phyloP scores from a whole-genome alignment of 2,888 invertebrate species.

The Atrina japonica region DNA sequence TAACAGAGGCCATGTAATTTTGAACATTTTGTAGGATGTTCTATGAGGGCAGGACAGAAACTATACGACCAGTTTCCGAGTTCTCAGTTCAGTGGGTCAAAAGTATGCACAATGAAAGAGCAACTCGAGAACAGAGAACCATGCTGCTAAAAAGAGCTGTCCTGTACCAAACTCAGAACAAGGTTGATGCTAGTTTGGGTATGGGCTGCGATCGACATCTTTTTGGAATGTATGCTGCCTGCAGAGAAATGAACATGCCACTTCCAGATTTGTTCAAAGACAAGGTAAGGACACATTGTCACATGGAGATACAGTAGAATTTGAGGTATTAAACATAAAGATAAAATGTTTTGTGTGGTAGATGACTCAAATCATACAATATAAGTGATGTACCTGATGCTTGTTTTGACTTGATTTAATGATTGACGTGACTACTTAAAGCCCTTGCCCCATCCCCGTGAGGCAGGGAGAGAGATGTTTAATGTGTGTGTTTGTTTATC shows the following conservation, averaged over 20 bases:
- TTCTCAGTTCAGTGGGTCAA: conserved; percentile 79
- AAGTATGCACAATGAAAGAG: conserved; percentile 63
- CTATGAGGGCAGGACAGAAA: conserved; percentile 85
- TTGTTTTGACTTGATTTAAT: neutral
- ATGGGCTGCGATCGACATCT: conserved; percentile 84
- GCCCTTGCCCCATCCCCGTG: no score
- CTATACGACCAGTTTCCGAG: conserved; percentile 83
- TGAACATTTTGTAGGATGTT: no score
- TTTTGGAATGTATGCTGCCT: conserved; percentile 81
- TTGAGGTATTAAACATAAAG: neutral
- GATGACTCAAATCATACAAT: no score
- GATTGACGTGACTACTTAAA: no score
- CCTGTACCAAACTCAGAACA: conserved; percentile 62
- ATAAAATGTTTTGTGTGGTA: no score
- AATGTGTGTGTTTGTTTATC: no score
- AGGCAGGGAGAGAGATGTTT: no score
- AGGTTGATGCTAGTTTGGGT: conserved; percentile 67
- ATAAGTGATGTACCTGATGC: neutral
- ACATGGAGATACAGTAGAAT: neutral
- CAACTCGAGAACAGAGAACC: conserved; percentile 55
- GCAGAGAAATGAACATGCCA: conserved; percentile 64
- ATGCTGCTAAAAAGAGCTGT: conserved; percentile 63
- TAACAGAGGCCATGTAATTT: no score
- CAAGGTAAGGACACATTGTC: conserved; percentile 53
- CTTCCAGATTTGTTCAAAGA: conserved; percentile 65